phyloP scores from a whole-genome alignment of 2,888 invertebrate genomes.

The Halocaridina rubra region DNA sequence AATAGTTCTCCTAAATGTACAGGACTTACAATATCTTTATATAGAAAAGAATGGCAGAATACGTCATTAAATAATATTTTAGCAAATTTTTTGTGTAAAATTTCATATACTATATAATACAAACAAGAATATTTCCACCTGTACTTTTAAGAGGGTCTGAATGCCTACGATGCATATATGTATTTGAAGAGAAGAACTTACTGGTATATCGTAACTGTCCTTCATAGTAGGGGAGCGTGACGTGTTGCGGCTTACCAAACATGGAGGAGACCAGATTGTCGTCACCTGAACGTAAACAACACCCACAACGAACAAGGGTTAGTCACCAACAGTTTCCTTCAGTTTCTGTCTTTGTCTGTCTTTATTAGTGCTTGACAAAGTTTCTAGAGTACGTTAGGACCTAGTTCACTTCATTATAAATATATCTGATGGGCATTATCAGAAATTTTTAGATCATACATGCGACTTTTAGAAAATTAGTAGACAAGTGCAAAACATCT shows the following conservation, averaged over 20 bases:
- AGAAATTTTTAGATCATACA: no score
- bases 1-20: no score
- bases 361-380: constrained; percentile 27
- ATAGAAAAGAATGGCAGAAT: no score
- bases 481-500: no score
- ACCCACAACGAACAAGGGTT: constrained; percentile 58
- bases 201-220: constrained; percentile 82
- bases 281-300: constrained; percentile 67
- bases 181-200: constrained; percentile 73
- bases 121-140: constrained; percentile 17
- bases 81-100: no score
- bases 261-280: constrained; percentile 73
- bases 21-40: no score
- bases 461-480: no score
- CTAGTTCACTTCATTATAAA: no score
- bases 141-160: constrained; percentile 13
- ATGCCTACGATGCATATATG: background rate
- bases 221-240: constrained; percentile 84
- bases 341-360: constrained; percentile 39
- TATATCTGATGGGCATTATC: no score
- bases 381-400: no score
- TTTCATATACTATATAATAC: background rate
- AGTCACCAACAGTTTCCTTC: constrained; percentile 46
- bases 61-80: no score
- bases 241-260: constrained; percentile 81